These are phyloP conservation scores for Cygnus olor DNA, from an alignment of 2,797 vertebrate genomes.

Conservation along the genomic window DNA sequence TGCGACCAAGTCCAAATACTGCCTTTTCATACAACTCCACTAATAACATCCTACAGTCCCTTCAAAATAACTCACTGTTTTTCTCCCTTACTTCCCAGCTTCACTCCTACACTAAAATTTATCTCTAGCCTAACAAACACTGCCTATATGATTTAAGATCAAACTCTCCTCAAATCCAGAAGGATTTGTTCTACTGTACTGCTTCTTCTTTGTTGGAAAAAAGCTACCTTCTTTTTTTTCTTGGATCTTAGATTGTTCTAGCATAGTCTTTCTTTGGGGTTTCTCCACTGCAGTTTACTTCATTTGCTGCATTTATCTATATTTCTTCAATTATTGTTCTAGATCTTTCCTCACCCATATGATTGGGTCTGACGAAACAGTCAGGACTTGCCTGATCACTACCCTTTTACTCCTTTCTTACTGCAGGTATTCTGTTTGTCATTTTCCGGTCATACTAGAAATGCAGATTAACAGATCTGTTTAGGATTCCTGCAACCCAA, in stretches of 20 bases:
- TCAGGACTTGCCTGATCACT: not conserved
- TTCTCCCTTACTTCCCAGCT: not conserved
- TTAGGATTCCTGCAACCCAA: fast-evolving
- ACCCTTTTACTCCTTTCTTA: not conserved
- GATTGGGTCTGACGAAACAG: not conserved
- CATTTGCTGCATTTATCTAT: not conserved
- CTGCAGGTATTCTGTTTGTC: not conserved
- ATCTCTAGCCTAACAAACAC: not conserved
- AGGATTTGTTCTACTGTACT: not conserved
- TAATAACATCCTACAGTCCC: not conserved
- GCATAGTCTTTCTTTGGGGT: not conserved
- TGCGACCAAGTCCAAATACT: not conserved
- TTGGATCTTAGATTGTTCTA: not conserved
- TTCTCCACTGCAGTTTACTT: not conserved
- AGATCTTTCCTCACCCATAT: not conserved
- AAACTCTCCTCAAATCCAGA: not conserved
- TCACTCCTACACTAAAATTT: not conserved
- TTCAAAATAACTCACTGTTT: not conserved
- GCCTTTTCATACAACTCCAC: not conserved
- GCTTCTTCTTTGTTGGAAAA: not conserved
- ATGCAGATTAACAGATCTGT: not conserved
- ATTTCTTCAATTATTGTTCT: not conserved
- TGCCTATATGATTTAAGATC: not conserved
- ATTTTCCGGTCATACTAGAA: not conserved
- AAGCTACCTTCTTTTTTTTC: not conserved